Evolutionary conservation across 2,113 vertebrate genomes (phyloP).

Genomic region (Tenebrosternarchus preto): DNA sequence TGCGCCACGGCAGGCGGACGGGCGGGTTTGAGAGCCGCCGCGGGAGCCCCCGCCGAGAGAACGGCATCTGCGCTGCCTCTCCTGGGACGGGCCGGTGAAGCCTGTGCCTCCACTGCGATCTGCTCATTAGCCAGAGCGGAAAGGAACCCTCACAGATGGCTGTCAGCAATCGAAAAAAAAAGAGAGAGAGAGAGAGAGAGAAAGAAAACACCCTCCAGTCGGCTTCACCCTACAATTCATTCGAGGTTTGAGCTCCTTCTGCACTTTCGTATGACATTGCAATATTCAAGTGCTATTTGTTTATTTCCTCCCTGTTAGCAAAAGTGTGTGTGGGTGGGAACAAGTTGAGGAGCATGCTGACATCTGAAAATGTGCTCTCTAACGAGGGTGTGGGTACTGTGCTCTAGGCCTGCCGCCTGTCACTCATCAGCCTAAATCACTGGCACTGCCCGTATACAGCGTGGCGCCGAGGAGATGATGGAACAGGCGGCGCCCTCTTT

Average conservation of each 20-base stretch:
- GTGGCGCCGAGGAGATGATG: conserved; percentile 70
- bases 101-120: conserved; percentile 73
- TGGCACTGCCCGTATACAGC: conserved; percentile 73
- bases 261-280: conserved; percentile 75
- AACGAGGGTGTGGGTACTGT: conserved; percentile 76
- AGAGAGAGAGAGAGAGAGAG: too few species aligned
- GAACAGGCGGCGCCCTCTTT: conserved; percentile 72
- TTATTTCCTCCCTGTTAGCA: conserved; percentile 64
- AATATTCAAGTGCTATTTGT: conserved; percentile 77
- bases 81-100: conserved; percentile 76
- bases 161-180: conserved; percentile 72
- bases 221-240: conserved; percentile 77
- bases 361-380: conserved; percentile 79
- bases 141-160: conserved; percentile 80
- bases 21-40: conserved; percentile 2
- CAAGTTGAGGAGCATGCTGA: conserved; percentile 63
- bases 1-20: background rate
- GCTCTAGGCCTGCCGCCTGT: conserved; percentile 75
- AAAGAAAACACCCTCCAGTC: conserved; percentile 4
- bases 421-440: conserved; percentile 81
- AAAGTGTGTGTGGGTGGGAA: background rate
- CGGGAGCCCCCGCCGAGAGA: conserved; percentile 48
- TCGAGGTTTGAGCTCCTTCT: conserved; percentile 80
- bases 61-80: conserved; percentile 77
- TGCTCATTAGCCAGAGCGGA: conserved; percentile 82